phyloP scores from a whole-genome alignment of 2,888 invertebrate species.

The Theristus sp. region DNA sequence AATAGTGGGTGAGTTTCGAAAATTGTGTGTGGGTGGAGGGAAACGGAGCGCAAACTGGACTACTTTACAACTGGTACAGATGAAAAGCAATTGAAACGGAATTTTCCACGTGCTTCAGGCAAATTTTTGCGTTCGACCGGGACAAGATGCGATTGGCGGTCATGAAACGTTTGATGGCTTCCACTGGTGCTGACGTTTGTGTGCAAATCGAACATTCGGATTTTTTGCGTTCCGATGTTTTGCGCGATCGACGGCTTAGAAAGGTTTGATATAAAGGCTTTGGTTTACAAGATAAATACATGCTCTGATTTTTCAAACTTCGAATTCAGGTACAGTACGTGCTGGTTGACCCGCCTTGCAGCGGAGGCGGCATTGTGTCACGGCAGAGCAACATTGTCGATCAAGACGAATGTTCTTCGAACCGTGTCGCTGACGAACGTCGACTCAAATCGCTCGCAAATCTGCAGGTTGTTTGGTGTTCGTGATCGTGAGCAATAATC shows the following conservation, averaged over 20 bases:
- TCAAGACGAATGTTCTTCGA: constrained; percentile 8
- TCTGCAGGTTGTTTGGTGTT: constrained; percentile 14
- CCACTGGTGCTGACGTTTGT: background rate
- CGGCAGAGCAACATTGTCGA: constrained; percentile 43
- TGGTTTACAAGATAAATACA: too few relatives aligned
- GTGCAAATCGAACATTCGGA: background rate
- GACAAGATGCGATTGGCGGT: background rate
- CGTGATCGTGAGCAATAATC: too few relatives aligned
- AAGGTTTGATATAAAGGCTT: background rate
- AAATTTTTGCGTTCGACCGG: background rate
- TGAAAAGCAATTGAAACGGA: too few relatives aligned
- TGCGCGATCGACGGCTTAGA: background rate
- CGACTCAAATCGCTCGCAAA: constrained; percentile 20
- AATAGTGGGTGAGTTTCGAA: constrained; percentile 50
- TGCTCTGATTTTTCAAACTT: background rate
- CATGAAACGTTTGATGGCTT: background rate
- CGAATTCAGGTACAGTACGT: constrained; percentile 54
- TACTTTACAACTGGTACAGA: too few relatives aligned
- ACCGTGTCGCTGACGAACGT: constrained; percentile 13
- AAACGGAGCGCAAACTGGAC: too few relatives aligned
- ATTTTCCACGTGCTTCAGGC: too few relatives aligned
- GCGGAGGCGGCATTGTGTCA: constrained; percentile 59
- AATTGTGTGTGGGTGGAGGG: too few relatives aligned
- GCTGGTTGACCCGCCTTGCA: constrained; percentile 88
- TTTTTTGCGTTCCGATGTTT: background rate